A percentile compares a stretch with the other conserved stretches of the same genome.
Evolutionary conservation across 2,797 vertebrate species (phyloP).

Genomic region (Trichosurus vulpecula): DNA sequence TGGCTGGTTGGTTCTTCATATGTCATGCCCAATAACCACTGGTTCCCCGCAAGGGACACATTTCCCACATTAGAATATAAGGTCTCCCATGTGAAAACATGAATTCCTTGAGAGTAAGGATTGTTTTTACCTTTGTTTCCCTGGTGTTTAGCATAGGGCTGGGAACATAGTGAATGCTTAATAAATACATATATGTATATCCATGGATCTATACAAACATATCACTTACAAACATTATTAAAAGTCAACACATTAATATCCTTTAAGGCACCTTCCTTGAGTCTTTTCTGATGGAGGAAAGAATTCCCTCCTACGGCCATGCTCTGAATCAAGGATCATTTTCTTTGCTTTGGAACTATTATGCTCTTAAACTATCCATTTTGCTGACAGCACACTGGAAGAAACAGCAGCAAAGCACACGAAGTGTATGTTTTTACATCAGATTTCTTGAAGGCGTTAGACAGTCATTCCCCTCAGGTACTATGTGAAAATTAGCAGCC

Average conservation of each 20-base stretch:
- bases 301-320: constrained; percentile 22
- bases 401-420: constrained; percentile 49
- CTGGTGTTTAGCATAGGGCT: not conserved
- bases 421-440: constrained; percentile 42
- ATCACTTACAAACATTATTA: constrained; percentile 11
- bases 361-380: constrained; percentile 56
- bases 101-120: not conserved
- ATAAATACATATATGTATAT: not conserved
- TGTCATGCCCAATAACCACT: not conserved
- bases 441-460: constrained; percentile 46
- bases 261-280: not conserved
- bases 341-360: constrained; percentile 39
- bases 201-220: not conserved
- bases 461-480: constrained; percentile 49
- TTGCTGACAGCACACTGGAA: constrained; percentile 43
- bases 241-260: constrained; percentile 45
- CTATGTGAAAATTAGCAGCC: constrained; percentile 65
- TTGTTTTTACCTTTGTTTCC: not conserved
- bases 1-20: not conserved
- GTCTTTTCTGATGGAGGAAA: not conserved
- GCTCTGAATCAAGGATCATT: constrained; percentile 47
- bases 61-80: not conserved
- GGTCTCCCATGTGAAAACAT: not conserved
- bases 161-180: not conserved
- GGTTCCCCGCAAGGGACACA: not conserved